Evolutionary conservation across 1,140 invertebrate species (phyloP), one percentile per base, ranked within the genome.

Genomic region (Chelonus insularis): DNA sequence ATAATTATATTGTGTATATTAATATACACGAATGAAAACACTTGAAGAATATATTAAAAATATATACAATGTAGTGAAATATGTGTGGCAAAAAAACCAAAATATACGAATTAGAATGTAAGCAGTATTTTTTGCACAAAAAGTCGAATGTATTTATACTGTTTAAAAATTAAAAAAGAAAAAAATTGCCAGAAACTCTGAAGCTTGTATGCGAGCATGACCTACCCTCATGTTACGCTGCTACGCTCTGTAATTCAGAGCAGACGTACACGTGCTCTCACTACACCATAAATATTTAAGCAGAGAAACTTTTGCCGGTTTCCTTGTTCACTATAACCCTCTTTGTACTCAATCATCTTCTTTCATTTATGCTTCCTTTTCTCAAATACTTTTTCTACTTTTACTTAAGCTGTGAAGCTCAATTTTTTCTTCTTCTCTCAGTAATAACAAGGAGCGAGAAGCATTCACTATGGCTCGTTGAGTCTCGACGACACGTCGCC

Each of bases 271-370:
- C 23, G 54, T 56, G 54, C 23, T 41, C n/a, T 9, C 54, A 39
- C 18, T 5, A n/a, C 54, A 39, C 18, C 18, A 56, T 56, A 56
- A 56, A 56, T 56, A 56, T 41, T 56, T 39, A 56, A 43, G 29
- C 34, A 20, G n/a, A 20, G 34, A 56, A 41, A 56, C 54, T 21
- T 56, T 41, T 56, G 37, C 37, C 18, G 18, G 25, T 52, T 52
- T 52, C 50, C 50, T 52, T 25, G 25, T 36, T 52, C 50, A 16
- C 11, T 48, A 11, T 5, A 25, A 11, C 21, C 23, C 45, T 16
- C 12, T 9, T 43, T 14, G 7, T 14, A 43, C 11, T 43, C 23
- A 8, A 36, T n/a, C 36, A 32, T 55, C 34, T 20, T 52, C 34
- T 8, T 52, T 52, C 47, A 1, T n/a, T 12, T 50, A 23, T 37